Base-by-base conservation (phyloP, 2,888 invertebrate species). In the Baccha elongata region DNA sequence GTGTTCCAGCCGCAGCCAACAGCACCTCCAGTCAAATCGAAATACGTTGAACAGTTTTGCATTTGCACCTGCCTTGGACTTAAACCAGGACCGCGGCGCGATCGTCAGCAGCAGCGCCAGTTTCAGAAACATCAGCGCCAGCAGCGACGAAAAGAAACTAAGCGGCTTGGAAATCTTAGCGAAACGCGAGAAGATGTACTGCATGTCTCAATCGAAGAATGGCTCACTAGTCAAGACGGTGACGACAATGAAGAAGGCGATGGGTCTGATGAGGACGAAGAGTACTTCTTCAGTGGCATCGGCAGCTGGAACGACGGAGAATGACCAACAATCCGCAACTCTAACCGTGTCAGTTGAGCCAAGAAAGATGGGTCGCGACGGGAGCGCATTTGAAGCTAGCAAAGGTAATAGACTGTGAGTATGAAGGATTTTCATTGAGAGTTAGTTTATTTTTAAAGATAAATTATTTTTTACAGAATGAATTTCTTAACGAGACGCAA, bases 1-100 rank as follows among this genome's bases (percentile, higher is more conserved):
- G 15, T 60, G 53, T 76, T 62, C 26, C 85, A 87, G 50, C 87
- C 75, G 78, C 69, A 86, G 83, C 86, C 87, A 86, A 88, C 88
- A 87, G 86, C 88, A 85, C 88, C 89, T 86, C 87, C 89, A 86
- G 86, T 89, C 87, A 90, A 91, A 87, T 89, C 91, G 86, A 89
- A 93, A 92, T 93, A 93, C 92, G 93, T 93, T 93, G 93, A 93
- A 91, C 93, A 93, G 87, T 93, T 93, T 93, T 93, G 93, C 91
- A 93, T 93, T 92, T 93, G 93, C 91, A 50, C 52, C 72, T 83
- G 83, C 83, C 55, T 83, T 72, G 53, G 83, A 79, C 17, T 53
- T 73, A 62, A 62, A 60, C 53, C 67, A 81, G 88, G 93, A 91
- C 92, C 93, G 86, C 87, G 88, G 53, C 85, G 89, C 17, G 88